Evolutionary conservation across 1,140 invertebrate genomes (phyloP).

Genomic region (Stenopsyche tienmushanensis): DNA sequence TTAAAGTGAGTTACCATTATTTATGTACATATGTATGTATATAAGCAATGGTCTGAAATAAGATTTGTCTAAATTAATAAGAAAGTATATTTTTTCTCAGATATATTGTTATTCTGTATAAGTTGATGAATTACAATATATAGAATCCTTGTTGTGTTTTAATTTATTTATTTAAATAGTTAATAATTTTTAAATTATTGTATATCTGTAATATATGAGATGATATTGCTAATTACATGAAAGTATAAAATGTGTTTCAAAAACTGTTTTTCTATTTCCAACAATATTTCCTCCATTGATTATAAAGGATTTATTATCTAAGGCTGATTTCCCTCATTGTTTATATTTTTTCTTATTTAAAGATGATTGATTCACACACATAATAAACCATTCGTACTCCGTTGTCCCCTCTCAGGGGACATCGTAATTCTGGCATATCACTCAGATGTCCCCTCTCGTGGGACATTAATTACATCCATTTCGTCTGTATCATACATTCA

Average conservation of each 20-base stretch:
- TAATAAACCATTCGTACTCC: too few relatives aligned
- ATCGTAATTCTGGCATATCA: too few relatives aligned
- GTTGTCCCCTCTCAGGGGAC: too few relatives aligned
- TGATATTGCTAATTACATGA: slow-evolving; percentile 35
- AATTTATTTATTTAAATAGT: slow-evolving; percentile 38
- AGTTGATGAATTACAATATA: slow-evolving; percentile 21
- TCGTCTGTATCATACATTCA: too few relatives aligned
- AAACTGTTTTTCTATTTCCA: slow-evolving; percentile 16
- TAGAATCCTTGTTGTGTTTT: slow-evolving; percentile 36
- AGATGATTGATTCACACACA: too few relatives aligned
- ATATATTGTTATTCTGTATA: slow-evolving; percentile 11
- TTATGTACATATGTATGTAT: background rate
- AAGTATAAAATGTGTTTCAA: slow-evolving; percentile 40
- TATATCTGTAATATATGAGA: slow-evolving; percentile 37
- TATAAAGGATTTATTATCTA: too few relatives aligned
- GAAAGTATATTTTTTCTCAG: slow-evolving; percentile 11
- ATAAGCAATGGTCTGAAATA: background rate
- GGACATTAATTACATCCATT: too few relatives aligned
- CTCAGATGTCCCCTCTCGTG: too few relatives aligned
- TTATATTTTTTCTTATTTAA: too few relatives aligned
- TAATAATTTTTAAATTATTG: slow-evolving; percentile 35
- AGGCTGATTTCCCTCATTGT: too few relatives aligned
- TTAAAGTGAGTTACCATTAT: slow-evolving; percentile 1
- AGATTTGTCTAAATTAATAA: slow-evolving; percentile 8
- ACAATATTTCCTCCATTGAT: too few relatives aligned